Evolutionary conservation across 2,113 vertebrate species (phyloP), one percentile per base, ranked within the genome.

Genomic region (Melanostigma gelatinosum): DNA sequence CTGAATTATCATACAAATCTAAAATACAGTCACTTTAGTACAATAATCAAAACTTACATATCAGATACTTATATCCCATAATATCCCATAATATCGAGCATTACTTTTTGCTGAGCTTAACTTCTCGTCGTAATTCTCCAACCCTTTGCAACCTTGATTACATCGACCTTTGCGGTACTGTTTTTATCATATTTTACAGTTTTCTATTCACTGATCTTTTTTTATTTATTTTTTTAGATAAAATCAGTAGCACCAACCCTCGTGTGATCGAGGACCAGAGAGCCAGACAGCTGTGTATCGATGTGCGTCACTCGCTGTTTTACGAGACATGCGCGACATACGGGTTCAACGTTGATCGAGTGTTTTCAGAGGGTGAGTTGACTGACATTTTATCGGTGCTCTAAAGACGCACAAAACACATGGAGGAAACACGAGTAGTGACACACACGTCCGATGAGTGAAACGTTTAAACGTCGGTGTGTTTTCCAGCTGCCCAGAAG

Each of bases 261-360:
- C 96, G 98, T 0, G 96, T 95, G 27, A 96, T 99, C 5, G 97
- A 97, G 15, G 97, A 99, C 2, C 93, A 96, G 6, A 92, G 97
- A 0, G 98, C 97, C 61, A 89, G 96, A 16, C 95, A 96, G 80
- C 93, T 99, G 58, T 98, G 97, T 0, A 82, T 94, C 0, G 97
- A 97, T 18, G 95, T 96, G 85, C 95, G 93, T 7, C 95, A 97
- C 57, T 98, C 96, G 34, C 94, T 96, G 77, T 99, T 99, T 87
- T 98, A 97, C 1, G 98, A 99, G 94, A 99, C 98, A 24, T 99
- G 98, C 0, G 97, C 98, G 29, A 99, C 98, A 3, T 99, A 99
- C 0, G 98, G 98, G 16, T 97, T 99, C 89, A 99, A 99, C 0
- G 97, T 99, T 0, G 98, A 99, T 42, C 85, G 98, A 16, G 97